Conservation (phyloP, 2,888 invertebrate genomes). For the Scaeva pyrastri region DNA sequence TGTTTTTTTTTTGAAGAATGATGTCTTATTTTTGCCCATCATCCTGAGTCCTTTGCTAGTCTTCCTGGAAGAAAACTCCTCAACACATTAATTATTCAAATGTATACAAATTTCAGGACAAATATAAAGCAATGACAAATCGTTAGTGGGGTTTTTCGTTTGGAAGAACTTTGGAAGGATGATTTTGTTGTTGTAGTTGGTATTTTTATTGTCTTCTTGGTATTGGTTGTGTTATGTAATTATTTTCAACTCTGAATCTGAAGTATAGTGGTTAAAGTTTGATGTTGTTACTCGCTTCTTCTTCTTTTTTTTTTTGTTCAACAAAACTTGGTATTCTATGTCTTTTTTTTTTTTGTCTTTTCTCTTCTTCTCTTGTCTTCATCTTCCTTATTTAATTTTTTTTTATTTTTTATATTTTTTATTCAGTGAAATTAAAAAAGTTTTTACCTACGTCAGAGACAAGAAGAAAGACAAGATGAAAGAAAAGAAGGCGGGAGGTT, state of each 20-base stretch:
- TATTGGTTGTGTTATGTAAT: constrained; percentile 64
- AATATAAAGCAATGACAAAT: constrained; percentile 66
- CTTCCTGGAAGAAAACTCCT: not conserved
- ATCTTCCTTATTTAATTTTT: not conserved
- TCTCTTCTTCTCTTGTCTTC: not conserved
- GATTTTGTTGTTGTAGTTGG: constrained; percentile 10
- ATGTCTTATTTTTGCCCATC: constrained; percentile 32
- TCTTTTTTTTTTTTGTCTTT: constrained; percentile 14
- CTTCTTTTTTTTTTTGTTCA: not conserved
- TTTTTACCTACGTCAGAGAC: constrained; percentile 51
- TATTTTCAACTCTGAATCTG: constrained; percentile 57
- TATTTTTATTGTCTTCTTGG: constrained; percentile 2
- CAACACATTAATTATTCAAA: constrained; percentile 63
- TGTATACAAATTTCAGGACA: constrained; percentile 61
- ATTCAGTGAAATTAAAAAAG: constrained; percentile 65
- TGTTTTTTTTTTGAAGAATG: constrained; percentile 34
- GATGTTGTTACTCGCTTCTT: constrained; percentile 35
- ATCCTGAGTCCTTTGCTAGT: not conserved
- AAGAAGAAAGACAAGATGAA: constrained; percentile 7
- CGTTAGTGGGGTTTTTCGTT: constrained; percentile 18
- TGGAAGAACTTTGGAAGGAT: not conserved
- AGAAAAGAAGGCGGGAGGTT: not conserved
- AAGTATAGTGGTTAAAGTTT: constrained; percentile 50
- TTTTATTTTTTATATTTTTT: constrained; percentile 28
- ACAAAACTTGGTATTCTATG: not conserved